These are phyloP conservation scores for Phainopepla nitens DNA, from an alignment of 2,113 vertebrate genomes.

Conservation along the genomic window DNA sequence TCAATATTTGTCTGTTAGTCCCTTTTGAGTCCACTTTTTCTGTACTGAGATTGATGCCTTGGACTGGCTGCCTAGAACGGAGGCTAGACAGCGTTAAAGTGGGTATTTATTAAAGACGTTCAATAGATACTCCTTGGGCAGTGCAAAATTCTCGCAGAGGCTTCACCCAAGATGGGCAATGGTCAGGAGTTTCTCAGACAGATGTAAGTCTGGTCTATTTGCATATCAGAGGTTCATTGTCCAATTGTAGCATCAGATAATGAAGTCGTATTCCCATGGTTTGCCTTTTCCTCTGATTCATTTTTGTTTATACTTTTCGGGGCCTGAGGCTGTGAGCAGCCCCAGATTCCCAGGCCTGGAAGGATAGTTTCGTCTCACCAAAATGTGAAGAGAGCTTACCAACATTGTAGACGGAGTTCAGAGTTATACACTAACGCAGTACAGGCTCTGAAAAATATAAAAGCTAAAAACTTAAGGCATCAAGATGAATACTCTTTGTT, in stretches of 20 bases:
- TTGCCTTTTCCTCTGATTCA: no score
- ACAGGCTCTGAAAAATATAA: not conserved
- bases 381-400: not conserved
- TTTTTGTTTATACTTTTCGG: not conserved
- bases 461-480: not conserved
- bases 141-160: not conserved
- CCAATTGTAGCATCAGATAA: not conserved
- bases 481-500: not conserved
- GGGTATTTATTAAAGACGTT: not conserved
- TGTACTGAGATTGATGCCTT: not conserved
- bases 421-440: not conserved
- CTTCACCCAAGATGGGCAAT: not conserved
- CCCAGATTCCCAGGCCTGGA: not conserved
- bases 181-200: not conserved
- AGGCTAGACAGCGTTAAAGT: not conserved
- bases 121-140: not conserved
- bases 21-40: not conserved
- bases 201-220: not conserved
- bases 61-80: not conserved
- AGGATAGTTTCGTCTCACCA: not conserved
- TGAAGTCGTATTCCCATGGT: not conserved
- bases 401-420: not conserved
- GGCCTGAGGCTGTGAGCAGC: not conserved
- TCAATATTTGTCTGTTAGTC: not conserved
- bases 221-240: not conserved